phyloP scores from a whole-genome alignment of 1,140 invertebrate species.

The Steinernema feltiae region DNA sequence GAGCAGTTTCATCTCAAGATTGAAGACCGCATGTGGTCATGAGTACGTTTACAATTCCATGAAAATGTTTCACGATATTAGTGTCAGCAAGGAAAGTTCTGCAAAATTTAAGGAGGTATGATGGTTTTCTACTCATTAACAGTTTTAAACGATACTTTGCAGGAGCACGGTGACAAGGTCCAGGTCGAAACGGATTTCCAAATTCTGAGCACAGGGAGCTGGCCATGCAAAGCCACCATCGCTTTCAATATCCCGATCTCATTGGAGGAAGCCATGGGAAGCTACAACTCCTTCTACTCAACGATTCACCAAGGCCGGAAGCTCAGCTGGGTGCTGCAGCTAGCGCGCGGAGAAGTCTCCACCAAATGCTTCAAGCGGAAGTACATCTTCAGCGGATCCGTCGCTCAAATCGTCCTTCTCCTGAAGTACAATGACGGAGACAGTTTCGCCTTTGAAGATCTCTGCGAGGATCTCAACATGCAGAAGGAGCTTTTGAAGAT shows the following conservation, averaged over 20 bases:
- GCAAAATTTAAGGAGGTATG: conserved; percentile 36
- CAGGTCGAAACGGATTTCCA: conserved; percentile 56
- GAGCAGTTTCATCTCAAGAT: conserved; percentile 97
- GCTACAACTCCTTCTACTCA: conserved; percentile 90
- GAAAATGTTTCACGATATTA: conserved; percentile 94
- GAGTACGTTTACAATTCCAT: conserved; percentile 98
- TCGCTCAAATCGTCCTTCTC: conserved; percentile 97
- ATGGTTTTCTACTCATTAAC: neutral
- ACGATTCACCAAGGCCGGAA: conserved; percentile 90
- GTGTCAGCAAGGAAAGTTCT: conserved; percentile 69
- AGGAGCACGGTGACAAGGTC: neutral
- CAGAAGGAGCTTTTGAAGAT: conserved; percentile 69
- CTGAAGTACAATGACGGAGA: conserved; percentile 85
- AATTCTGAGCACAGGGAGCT: conserved; percentile 89
- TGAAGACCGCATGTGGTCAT: conserved; percentile 95
- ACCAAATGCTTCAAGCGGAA: conserved; percentile 81
- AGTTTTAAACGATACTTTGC: conserved; percentile 17
- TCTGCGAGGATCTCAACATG: conserved; percentile 80
- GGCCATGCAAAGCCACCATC: conserved; percentile 65
- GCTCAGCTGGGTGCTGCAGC: conserved; percentile 93
- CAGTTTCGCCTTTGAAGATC: conserved; percentile 77
- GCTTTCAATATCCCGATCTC: conserved; percentile 64
- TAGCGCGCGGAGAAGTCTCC: conserved; percentile 92
- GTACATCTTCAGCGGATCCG: conserved; percentile 64
- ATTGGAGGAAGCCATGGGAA: conserved; percentile 82